These are phyloP conservation scores for Tetranychus urticae DNA, from an alignment of 1,140 invertebrate species.

Conservation along the genomic window DNA sequence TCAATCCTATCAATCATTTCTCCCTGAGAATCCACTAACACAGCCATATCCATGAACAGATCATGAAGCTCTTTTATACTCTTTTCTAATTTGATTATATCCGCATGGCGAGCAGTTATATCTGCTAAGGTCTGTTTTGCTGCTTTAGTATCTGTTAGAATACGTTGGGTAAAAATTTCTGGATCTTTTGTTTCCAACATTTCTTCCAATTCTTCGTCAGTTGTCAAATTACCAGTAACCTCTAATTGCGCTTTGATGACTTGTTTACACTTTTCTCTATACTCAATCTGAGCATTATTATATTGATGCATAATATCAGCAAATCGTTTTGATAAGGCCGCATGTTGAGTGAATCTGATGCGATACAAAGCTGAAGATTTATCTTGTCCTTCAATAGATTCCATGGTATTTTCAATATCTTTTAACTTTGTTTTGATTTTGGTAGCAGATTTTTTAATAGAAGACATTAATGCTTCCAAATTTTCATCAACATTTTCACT, in stretches of 20 bases:
- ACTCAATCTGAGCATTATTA: conserved; percentile 35
- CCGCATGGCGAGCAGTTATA: not conserved
- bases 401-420: not conserved
- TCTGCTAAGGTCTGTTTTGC: not conserved
- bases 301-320: conserved; percentile 38
- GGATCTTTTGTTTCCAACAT: not conserved
- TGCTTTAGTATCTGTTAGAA: not conserved
- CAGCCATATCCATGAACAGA: not conserved
- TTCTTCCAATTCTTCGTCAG: not conserved
- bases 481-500: not conserved
- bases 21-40: not conserved
- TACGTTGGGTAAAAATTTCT: not conserved
- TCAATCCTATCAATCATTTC: not conserved
- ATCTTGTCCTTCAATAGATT: not conserved
- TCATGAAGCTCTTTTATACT: not conserved
- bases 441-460: not conserved
- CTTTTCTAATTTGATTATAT: not conserved
- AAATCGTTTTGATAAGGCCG: conserved; percentile 30
- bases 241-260: conserved; percentile 35
- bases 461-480: not conserved
- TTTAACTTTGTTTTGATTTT: not conserved
- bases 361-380: conserved; percentile 47
- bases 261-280: conserved; percentile 35
- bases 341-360: conserved; percentile 79
- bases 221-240: conserved; percentile 20